A percentile compares a stretch with the other conserved stretches of the same genome.
phyloP scores from a whole-genome alignment of 2,888 invertebrate genomes.

The Darwinula stevensoni region DNA sequence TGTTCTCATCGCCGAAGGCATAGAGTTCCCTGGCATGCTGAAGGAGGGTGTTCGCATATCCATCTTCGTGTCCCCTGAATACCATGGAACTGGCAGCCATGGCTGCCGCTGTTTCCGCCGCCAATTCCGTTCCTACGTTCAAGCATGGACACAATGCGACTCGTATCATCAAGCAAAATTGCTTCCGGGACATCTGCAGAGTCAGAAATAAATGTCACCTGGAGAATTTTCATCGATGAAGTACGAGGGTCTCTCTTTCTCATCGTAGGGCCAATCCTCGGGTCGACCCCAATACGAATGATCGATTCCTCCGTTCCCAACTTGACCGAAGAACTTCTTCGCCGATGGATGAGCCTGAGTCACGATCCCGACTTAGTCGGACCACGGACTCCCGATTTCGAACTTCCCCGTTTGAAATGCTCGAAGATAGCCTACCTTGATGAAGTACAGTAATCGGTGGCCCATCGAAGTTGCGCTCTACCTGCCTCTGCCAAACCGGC shows the following conservation, averaged over 20 bases:
- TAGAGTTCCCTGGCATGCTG: constrained; percentile 9
- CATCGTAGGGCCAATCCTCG: constrained; percentile 24
- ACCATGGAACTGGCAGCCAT: constrained; percentile 14
- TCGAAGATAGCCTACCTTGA: no score
- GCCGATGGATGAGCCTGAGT: not conserved
- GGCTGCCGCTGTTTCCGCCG: constrained; percentile 16
- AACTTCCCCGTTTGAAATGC: no score
- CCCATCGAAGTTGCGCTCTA: no score
- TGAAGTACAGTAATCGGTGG: no score
- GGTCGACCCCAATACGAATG: constrained; percentile 29
- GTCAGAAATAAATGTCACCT: constrained; percentile 16
- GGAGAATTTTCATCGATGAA: constrained; percentile 25
- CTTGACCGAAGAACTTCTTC: constrained; percentile 12
- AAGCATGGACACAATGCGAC: no score
- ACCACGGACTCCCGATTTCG: no score
- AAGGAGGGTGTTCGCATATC: constrained; percentile 9
- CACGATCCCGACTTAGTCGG: no score
- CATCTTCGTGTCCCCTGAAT: constrained; percentile 11
- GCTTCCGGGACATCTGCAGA: no score
- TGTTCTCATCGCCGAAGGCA: constrained; percentile 10
- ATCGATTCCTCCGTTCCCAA: constrained; percentile 25
- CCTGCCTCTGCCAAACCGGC: no score
- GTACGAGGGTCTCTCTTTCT: constrained; percentile 22
- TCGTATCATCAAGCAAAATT: no score
- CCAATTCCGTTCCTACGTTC: constrained; percentile 13